Evolutionary conservation across 37 sponge, comb jelly and placozoan species (phyloP), one percentile per base, ranked within the genome.

Genomic region (Spongia lamella): DNA sequence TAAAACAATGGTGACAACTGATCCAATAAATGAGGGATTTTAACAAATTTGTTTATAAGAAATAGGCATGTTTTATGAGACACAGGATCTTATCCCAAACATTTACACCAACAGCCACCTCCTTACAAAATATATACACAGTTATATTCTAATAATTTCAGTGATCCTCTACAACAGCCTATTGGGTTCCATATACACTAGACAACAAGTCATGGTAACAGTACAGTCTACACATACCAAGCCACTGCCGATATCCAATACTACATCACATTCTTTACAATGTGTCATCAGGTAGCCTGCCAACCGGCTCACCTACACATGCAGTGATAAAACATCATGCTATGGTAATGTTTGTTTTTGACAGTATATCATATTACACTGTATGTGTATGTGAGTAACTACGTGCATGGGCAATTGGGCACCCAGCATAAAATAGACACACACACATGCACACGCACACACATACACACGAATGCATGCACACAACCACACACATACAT

Each of bases 231-330:
- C 11, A 7, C 82, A 63, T 54, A 90, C 91, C 73, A 90, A 73
- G 69, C 91, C 91, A 20, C 86, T 76, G 25, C 91, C 91, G 16
- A 85, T 68, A 40, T 90, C 91, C 52, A 90, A 51, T 3, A 90
- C 86, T 1, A 68, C 21, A 0, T 31, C 20, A 37, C 83, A 85
- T 24, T 56, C 60, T 5, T 50, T 0, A 36, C 86, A 84, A 63
- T 81, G 57, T 17, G 61, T 56, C 40, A n/a, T 33, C 27, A 90
- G 61, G 75, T 75, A 66, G 3, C 83, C 82, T 20, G 86, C 77
- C 53, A 90, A 38, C 16, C 70, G 53, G 49, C 75, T 58, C 0
- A 86, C 87, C 87, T 86, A 43, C 1, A 53, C 21, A 72, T 33
- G 6, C 2, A 59, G 11, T 2, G 56, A 66, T 1, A 4, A n/a